Evolutionary conservation across 2,113 vertebrate species (phyloP).

Genomic region (Prolemur simus): DNA sequence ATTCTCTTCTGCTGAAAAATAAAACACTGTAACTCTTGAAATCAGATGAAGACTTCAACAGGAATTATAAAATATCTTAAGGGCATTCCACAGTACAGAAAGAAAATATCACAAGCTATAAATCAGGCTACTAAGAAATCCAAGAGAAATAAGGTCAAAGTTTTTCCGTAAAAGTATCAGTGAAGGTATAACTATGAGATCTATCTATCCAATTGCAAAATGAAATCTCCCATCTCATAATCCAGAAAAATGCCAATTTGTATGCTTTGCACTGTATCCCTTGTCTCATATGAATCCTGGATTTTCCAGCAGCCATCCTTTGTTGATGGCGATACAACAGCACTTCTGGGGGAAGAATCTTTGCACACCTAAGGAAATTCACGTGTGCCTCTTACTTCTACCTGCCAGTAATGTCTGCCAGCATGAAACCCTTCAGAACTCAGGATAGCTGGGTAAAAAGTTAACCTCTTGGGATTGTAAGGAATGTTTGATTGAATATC

Average conservation of each 20-base stretch:
- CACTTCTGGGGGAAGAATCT: background rate
- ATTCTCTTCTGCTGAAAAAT: too few species aligned
- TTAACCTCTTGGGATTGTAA: background rate
- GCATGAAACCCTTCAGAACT: constrained; percentile 22
- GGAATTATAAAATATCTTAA: too few species aligned
- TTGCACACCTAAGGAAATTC: background rate
- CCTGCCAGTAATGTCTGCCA: background rate
- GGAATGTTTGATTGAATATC: background rate
- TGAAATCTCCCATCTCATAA: constrained; percentile 36
- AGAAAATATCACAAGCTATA: too few species aligned
- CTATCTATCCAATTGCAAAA: constrained; percentile 50
- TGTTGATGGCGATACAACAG: background rate
- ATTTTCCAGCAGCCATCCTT: constrained; percentile 36
- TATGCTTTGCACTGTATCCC: background rate
- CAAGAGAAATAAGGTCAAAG: constrained; percentile 45
- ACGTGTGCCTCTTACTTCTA: constrained; percentile 43
- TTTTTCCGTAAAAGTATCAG: constrained; percentile 54
- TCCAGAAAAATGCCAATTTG: constrained; percentile 47
- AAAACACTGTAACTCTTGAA: too few species aligned
- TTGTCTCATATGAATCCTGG: background rate
- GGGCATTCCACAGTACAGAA: too few species aligned
- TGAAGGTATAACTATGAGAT: constrained; percentile 50
- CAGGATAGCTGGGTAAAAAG: constrained; percentile 29
- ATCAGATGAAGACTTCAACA: too few species aligned
- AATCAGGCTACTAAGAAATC: background rate